Base-by-base conservation (phyloP, 2,113 vertebrate genomes). In the Galemys pyrenaicus region DNA sequence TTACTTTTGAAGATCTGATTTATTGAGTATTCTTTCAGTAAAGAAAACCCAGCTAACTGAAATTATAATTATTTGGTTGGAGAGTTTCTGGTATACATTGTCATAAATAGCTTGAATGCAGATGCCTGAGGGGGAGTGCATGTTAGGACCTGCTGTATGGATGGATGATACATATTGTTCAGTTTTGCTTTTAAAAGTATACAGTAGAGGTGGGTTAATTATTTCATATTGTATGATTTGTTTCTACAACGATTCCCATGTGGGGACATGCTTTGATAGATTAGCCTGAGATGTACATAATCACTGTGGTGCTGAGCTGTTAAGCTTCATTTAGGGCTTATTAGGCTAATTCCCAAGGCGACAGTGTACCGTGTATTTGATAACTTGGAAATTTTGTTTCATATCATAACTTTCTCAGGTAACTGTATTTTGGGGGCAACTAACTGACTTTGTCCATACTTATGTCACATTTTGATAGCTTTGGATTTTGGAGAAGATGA, bases 191-290 rank as follows among this genome's bases (percentile, higher is more conserved):
- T 97, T 94, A 83, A 90, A 97, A 65, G 12, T 93, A 77, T 91
- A 83, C 70, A 46, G 6, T 92, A 71, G 81, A 96, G 96, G 89
- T 96, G 96, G 81, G 83, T 75, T 91, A 83, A 75, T 96, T 89
- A 92, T 68, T 84, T 7, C n/a, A 35, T 10, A 67, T 75, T 87
- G 71, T 67, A 26, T 90, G 81, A 80, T 95, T 89, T 75, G 41
- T 95, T 56, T 94, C 80, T 94, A 58, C 83, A 89, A 84, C 83
- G 87, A 95, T 94, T 97, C 95, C 94, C 94, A 58, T 95, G 78
- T 95, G 87, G 97, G 95, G 95, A 97, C 98, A 96, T 81, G 92
- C 32, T 97, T 97, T 93, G 46, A 85, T 95, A 88, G 87, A 97
- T 97, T 96, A 97, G 71, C 87, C 86, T 89, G 83, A 95, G 82